Percentiles rank a stretch among this genome's conserved stretches.
phyloP scores from a whole-genome alignment of 2,888 invertebrate species.

The Andrena camellia region DNA sequence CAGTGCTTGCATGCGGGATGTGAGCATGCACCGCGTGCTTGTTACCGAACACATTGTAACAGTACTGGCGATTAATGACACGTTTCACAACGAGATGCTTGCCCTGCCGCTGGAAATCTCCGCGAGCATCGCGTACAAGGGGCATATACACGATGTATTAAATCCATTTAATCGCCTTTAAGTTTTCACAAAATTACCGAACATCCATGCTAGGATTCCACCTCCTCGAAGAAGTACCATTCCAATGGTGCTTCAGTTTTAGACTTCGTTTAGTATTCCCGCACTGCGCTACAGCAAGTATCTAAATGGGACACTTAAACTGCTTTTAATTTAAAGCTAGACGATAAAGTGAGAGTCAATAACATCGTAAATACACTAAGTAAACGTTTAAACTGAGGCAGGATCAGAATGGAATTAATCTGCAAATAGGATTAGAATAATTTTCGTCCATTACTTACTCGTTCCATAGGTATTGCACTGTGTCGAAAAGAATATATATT shows the following conservation, averaged over 20 bases:
- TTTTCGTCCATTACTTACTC: too few species aligned
- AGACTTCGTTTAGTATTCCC: not conserved
- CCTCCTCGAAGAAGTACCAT: not conserved
- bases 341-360: not conserved
- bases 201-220: too few species aligned
- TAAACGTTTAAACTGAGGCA: not conserved
- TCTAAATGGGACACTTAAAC: not conserved
- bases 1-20: slow-evolving; percentile 84
- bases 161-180: too few species aligned
- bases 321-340: not conserved
- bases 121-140: too few species aligned
- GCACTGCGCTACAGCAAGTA: not conserved
- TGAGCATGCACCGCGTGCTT: slow-evolving; percentile 81
- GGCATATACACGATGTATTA: too few species aligned
- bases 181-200: too few species aligned
- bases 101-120: too few species aligned
- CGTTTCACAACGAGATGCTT: not conserved
- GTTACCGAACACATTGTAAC: slow-evolving; percentile 37
- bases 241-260: not conserved
- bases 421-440: not conserved
- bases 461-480: too few species aligned
- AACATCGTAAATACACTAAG: not conserved
- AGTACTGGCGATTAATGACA: not conserved
- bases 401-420: not conserved
- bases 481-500: too few species aligned